Evolutionary conservation across 2,113 vertebrate genomes (phyloP), one percentile per base, ranked within the genome.

Genomic region (Dendropsophus ebraccatus): DNA sequence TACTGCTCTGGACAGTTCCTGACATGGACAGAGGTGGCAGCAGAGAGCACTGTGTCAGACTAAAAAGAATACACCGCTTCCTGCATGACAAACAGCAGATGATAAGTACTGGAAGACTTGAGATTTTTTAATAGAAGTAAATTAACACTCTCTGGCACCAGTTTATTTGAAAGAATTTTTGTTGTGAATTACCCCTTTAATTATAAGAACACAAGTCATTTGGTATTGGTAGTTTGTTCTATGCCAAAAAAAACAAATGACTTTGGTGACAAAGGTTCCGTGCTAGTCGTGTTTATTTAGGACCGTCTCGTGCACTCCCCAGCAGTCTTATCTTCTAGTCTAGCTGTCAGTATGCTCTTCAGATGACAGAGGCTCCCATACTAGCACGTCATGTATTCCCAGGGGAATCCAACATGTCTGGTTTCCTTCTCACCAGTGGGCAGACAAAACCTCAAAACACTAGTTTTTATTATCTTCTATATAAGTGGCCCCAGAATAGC

Each of bases 381-480:
- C 73, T 47, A 50, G 14, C n/a, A 30, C 19, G n/a, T 84, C 70
- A 54, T 49, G 17, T 67, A 14, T 72, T 77, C 60, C 62, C 84
- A 70, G 5, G 47, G 32, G 75, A 70, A 45, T 45, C 1, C 35
- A 70, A 28, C 47, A 0, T 45, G 84, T 79, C 84, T 85, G 74
- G 74, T 70, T 79, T 85, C 75, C 79, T 52, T 85, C 83, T 78
- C 83, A 16, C 78, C 41, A 50, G 65, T 78, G 75, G 47, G 45
- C 37, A 37, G 50, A 47, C n/a, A 47, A 69, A 78, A 85, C 74
- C 47, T 79, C 60, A 79, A 65, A 78, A 78, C 47, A 79, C 60
- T 45, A 79, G 60, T 70, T 85, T 67, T 85, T 65, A 79, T 70
- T 62, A 85, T 70, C 47, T 50, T 30, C 37, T 37, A 58, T 58